Evolutionary conservation across 2,797 vertebrate species (phyloP).

Genomic region (Yasuhikotakia modesta): DNA sequence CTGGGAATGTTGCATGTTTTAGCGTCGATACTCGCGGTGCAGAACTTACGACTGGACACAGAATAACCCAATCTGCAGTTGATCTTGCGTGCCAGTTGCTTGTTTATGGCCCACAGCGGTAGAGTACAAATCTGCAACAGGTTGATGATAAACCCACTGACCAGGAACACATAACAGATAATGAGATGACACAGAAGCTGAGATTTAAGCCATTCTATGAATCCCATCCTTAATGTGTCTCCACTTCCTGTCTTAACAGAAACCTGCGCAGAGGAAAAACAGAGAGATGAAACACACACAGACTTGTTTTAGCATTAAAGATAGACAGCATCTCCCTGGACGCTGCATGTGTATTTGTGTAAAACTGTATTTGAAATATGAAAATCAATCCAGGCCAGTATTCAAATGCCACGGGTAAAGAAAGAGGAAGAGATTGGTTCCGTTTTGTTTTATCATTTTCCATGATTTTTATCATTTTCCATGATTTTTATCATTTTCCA

Average conservation of each 20-base stretch:
- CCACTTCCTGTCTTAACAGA: not conserved
- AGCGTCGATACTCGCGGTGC: no score
- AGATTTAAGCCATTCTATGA: constrained; percentile 86
- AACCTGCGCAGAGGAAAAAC: not conserved
- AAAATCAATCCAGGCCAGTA: constrained; percentile 4
- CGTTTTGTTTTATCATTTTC: not conserved
- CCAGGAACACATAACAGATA: constrained; percentile 92
- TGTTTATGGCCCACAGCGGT: constrained; percentile 87
- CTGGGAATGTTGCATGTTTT: not conserved
- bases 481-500: not conserved
- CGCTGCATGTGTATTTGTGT: not conserved
- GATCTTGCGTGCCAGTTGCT: constrained; percentile 88
- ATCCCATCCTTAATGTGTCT: constrained; percentile 79
- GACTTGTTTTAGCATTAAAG: not conserved
- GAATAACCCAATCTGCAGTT: constrained; percentile 91
- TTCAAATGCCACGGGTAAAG: constrained; percentile 3
- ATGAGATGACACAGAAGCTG: constrained; percentile 90
- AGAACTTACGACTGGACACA: constrained; percentile 89
- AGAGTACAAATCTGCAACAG: constrained; percentile 87
- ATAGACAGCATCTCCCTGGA: not conserved
- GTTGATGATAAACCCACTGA: constrained; percentile 90
- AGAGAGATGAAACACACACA: not conserved
- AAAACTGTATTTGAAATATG: constrained; percentile 27
- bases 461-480: not conserved
- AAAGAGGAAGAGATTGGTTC: not conserved